Evolutionary conservation across 2,888 invertebrate genomes (phyloP).

Genomic region (Folsomia candida): DNA sequence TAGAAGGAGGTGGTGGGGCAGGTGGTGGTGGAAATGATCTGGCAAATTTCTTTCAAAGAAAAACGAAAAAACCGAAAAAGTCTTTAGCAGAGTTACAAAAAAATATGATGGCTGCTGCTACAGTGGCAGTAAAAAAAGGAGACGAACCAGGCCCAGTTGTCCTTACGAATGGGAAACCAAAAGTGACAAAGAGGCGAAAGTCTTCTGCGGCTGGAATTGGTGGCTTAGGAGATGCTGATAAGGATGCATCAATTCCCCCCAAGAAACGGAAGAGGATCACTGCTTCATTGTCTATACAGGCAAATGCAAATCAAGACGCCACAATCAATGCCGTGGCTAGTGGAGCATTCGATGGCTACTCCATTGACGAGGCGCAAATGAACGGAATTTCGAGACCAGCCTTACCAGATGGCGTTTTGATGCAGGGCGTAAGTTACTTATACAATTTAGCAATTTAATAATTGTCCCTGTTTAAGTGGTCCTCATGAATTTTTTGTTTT

Average conservation of each 20-base stretch:
- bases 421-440: constrained; percentile 25
- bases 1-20: too few relatives aligned
- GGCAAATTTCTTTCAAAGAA: neutral
- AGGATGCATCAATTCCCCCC: constrained; percentile 31
- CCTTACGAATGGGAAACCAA: constrained; percentile 11
- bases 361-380: neutral
- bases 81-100: neutral
- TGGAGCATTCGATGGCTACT: constrained; percentile 3
- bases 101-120: neutral
- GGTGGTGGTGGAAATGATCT: too few relatives aligned
- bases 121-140: constrained; percentile 17
- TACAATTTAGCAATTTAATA: neutral
- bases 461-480: neutral
- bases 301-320: constrained; percentile 12
- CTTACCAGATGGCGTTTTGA: constrained; percentile 6
- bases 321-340: constrained; percentile 29
- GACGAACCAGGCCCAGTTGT: constrained; percentile 10
- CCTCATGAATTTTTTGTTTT: constrained; percentile 1
- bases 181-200: constrained; percentile 14
- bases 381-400: constrained; percentile 3
- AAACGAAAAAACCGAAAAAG: neutral
- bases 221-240: neutral
- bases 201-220: neutral
- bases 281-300: neutral
- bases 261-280: constrained; percentile 25